Percentiles rank a stretch among this genome's conserved stretches.
Evolutionary conservation across 2,797 vertebrate species (phyloP).

Genomic region (Xenops minutus): DNA sequence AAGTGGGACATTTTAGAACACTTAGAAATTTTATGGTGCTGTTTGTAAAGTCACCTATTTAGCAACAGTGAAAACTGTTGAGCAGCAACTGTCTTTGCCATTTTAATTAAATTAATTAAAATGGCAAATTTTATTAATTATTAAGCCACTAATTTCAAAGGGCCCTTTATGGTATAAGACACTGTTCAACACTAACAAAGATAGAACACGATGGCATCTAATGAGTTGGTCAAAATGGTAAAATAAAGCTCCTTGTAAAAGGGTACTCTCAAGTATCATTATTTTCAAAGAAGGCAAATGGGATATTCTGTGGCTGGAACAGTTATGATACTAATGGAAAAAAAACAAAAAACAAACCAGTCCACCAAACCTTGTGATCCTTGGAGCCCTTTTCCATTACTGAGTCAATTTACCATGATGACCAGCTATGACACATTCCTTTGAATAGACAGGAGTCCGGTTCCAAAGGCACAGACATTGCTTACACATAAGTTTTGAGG

Average conservation of each 20-base stretch:
- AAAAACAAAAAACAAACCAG: neutral
- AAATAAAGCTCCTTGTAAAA: neutral
- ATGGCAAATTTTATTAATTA: neutral
- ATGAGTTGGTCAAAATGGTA: neutral
- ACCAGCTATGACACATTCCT: neutral
- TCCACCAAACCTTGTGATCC: neutral
- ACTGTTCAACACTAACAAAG: neutral
- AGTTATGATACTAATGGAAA: neutral
- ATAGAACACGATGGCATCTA: neutral
- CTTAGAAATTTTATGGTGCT: neutral
- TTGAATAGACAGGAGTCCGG: neutral
- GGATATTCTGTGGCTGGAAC: neutral
- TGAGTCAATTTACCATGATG: neutral
- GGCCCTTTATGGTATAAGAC: neutral
- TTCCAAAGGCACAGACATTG: neutral
- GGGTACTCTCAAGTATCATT: neutral
- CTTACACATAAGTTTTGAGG: neutral
- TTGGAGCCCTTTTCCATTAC: neutral
- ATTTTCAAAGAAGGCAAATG: conserved; percentile 5
- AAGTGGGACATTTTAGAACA: neutral
- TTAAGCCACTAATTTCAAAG: neutral
- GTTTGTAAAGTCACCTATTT: neutral
- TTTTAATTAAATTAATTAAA: neutral
- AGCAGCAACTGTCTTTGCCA: neutral
- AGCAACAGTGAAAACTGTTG: neutral